phyloP scores from a whole-genome alignment of 2,888 invertebrate species.

The Leptogaster cylindrica region DNA sequence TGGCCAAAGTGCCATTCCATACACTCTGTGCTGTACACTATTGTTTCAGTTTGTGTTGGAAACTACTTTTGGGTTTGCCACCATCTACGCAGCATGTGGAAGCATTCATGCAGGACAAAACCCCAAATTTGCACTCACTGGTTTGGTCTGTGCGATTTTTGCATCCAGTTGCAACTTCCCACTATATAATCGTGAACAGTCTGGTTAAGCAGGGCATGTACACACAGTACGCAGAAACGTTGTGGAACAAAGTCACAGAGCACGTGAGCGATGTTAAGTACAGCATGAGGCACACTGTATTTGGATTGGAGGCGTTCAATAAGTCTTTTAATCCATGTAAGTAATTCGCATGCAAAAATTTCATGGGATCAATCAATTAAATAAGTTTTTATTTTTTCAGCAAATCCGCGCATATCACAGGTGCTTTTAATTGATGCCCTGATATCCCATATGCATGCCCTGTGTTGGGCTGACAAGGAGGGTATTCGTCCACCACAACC shows the following conservation, averaged over 20 bases:
- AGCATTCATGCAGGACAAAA: slow-evolving; percentile 73
- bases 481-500: slow-evolving; percentile 54
- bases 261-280: slow-evolving; percentile 58
- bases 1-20: slow-evolving; percentile 65
- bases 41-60: slow-evolving; percentile 72
- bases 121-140: slow-evolving; percentile 80
- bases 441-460: slow-evolving; percentile 59
- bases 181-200: slow-evolving; percentile 87
- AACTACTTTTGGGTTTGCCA: slow-evolving; percentile 82
- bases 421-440: slow-evolving; percentile 58
- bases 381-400: slow-evolving; percentile 44
- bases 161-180: slow-evolving; percentile 80
- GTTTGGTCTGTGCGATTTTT: slow-evolving; percentile 89
- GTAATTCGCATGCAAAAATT: slow-evolving; percentile 30
- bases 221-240: slow-evolving; percentile 69
- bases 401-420: slow-evolving; percentile 58
- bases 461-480: slow-evolving; percentile 59
- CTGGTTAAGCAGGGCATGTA: slow-evolving; percentile 90
- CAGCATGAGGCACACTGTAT: slow-evolving; percentile 57
- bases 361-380: not conserved
- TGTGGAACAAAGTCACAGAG: slow-evolving; percentile 60
- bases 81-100: slow-evolving; percentile 90
- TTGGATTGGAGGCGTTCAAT: slow-evolving; percentile 58
- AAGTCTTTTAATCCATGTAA: slow-evolving; percentile 56
- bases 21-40: slow-evolving; percentile 86